These are phyloP conservation scores for Vulpes lagopus DNA, from an alignment of 2,113 vertebrate species.

Conservation along the genomic window DNA sequence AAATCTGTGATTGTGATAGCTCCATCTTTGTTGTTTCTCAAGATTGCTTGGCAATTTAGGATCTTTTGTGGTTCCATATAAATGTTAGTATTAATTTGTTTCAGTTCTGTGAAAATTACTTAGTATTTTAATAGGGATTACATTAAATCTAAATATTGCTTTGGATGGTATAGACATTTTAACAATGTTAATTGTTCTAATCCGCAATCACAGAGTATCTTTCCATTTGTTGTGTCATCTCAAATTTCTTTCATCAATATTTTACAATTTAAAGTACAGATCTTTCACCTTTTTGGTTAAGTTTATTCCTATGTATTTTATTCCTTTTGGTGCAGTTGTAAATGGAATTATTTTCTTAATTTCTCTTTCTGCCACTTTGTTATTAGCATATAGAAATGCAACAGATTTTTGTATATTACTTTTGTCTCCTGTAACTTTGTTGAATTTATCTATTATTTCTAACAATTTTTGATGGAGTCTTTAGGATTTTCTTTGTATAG, in stretches of 20 bases:
- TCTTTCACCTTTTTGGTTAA: neutral
- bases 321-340: neutral
- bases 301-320: neutral
- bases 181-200: neutral
- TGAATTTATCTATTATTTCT: neutral
- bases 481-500: neutral
- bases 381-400: neutral
- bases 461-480: neutral
- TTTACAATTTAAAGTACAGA: neutral
- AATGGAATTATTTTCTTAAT: neutral
- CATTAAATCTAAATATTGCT: neutral
- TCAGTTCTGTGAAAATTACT: neutral
- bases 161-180: neutral
- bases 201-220: neutral
- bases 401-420: neutral
- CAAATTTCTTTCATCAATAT: neutral
- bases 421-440: neutral
- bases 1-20: neutral
- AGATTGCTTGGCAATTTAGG: neutral
- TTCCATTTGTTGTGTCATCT: neutral
- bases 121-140: neutral
- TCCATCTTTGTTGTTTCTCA: neutral
- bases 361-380: neutral
- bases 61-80: neutral
- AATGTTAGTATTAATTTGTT: neutral